These are phyloP conservation scores for Drosophila nigrodunni DNA, from an alignment of 1,140 invertebrate genomes.

Conservation along the genomic window DNA sequence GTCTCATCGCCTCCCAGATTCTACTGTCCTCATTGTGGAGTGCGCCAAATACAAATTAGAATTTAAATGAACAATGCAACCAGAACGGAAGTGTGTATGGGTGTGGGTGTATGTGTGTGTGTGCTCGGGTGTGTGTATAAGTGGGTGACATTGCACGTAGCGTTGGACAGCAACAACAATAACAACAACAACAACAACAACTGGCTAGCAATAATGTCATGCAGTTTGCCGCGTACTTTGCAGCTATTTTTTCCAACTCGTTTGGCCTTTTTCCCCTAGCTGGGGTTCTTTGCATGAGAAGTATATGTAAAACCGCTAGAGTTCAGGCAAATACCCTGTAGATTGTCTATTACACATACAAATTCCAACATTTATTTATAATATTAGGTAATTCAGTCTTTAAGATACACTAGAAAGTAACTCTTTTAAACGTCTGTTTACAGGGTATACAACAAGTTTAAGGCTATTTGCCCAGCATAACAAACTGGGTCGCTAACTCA, in stretches of 20 bases:
- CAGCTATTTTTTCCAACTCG: constrained; percentile 21
- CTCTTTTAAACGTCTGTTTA: constrained; percentile 1
- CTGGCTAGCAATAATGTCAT: constrained; percentile 71
- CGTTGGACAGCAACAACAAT: constrained; percentile 41
- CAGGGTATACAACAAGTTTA: constrained; percentile 45
- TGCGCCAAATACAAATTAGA: constrained; percentile 82
- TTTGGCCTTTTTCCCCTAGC: constrained; percentile 19
- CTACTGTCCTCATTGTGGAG: constrained; percentile 62
- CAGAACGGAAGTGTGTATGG: constrained; percentile 70
- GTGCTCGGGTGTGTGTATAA: constrained; percentile 40
- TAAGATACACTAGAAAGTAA: neutral
- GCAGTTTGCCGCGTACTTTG: constrained; percentile 70
- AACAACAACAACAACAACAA: constrained; percentile 37
- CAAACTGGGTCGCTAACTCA: constrained; percentile 70
- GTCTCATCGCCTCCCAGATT: constrained; percentile 6
- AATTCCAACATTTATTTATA: too few relatives aligned
- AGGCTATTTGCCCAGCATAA: constrained; percentile 53
- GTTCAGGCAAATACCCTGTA: constrained; percentile 5
- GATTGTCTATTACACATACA: neutral
- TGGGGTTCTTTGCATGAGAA: constrained; percentile 17
- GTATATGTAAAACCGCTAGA: neutral
- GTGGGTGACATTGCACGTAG: constrained; percentile 66
- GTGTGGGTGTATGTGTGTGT: constrained; percentile 35
- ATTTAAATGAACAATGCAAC: constrained; percentile 82
- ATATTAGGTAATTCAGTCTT: too few relatives aligned